A percentile compares a stretch with the other conserved stretches of the same genome.
These are phyloP conservation scores for Eira barbara DNA, from an alignment of 2,113 vertebrate genomes.

Conservation along the genomic window DNA sequence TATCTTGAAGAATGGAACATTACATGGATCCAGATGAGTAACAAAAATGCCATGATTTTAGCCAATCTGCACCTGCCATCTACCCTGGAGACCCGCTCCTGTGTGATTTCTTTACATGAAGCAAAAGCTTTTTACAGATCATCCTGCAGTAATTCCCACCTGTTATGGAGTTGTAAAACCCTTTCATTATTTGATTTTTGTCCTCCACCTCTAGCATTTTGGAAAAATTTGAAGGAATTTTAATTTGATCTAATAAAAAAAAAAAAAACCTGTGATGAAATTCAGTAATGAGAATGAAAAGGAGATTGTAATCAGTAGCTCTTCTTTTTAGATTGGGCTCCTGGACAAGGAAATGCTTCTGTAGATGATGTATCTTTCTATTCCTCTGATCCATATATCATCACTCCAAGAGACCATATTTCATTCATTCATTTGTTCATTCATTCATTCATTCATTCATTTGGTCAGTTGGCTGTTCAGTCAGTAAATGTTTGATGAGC, in stretches of 20 bases:
- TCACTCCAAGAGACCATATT: background rate
- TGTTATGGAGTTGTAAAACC: background rate
- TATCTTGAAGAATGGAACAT: slow-evolving; percentile 6
- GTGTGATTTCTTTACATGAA: background rate
- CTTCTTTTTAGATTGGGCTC: background rate
- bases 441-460: background rate
- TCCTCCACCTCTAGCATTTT: background rate
- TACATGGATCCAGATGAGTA: background rate
- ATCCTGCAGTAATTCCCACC: background rate
- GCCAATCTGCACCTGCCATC: background rate
- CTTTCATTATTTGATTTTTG: background rate
- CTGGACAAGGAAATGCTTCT: background rate
- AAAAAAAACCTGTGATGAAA: background rate
- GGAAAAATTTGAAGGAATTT: background rate
- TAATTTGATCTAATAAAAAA: background rate
- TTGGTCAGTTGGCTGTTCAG: background rate
- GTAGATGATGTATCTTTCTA: background rate
- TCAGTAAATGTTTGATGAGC: background rate
- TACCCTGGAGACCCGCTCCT: background rate
- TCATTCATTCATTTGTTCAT: background rate
- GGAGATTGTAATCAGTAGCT: background rate
- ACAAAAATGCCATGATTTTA: background rate
- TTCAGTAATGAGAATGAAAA: background rate
- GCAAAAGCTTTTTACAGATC: background rate
- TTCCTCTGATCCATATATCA: background rate